Conservation (phyloP, 2,888 invertebrate species). For the Macrosoma leucophasiata region DNA sequence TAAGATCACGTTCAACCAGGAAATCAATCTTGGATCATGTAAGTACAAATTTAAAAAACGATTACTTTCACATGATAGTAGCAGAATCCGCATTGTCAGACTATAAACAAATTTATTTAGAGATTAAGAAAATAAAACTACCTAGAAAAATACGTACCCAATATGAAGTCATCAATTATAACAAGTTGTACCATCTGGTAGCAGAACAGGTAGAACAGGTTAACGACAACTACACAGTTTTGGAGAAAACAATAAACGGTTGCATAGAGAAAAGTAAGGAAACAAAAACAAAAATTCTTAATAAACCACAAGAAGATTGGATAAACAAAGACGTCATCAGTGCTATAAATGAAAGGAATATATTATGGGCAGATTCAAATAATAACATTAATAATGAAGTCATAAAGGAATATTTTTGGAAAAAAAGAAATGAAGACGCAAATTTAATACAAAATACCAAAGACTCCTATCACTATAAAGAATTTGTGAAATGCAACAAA, state of each 20-base stretch:
- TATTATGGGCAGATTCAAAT: slow-evolving; percentile 3
- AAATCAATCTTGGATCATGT: slow-evolving; percentile 24
- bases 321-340: slow-evolving; percentile 8
- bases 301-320: slow-evolving; percentile 15
- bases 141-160: slow-evolving; percentile 7
- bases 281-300: slow-evolving; percentile 11
- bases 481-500: slow-evolving; percentile 1
- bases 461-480: slow-evolving; percentile 6
- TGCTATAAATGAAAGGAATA: slow-evolving; percentile 11
- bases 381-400: slow-evolving; percentile 1
- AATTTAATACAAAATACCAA: slow-evolving; percentile 4
- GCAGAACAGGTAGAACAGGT: slow-evolving; percentile 9
- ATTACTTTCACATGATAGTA: slow-evolving; percentile 13
- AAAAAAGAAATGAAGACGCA: background rate
- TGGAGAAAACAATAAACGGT: background rate
- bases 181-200: slow-evolving; percentile 5
- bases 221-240: background rate
- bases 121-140: slow-evolving; percentile 18
- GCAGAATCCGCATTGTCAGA: slow-evolving; percentile 18
- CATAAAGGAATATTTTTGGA: slow-evolving; percentile 1
- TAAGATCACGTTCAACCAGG: slow-evolving; percentile 11
- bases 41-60: slow-evolving; percentile 16
- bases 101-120: slow-evolving; percentile 19
- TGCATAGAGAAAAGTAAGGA: slow-evolving; percentile 4
- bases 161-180: slow-evolving; percentile 19